Evolutionary conservation across 2,797 vertebrate species (phyloP).

Genomic region (Myotis planiceps): DNA sequence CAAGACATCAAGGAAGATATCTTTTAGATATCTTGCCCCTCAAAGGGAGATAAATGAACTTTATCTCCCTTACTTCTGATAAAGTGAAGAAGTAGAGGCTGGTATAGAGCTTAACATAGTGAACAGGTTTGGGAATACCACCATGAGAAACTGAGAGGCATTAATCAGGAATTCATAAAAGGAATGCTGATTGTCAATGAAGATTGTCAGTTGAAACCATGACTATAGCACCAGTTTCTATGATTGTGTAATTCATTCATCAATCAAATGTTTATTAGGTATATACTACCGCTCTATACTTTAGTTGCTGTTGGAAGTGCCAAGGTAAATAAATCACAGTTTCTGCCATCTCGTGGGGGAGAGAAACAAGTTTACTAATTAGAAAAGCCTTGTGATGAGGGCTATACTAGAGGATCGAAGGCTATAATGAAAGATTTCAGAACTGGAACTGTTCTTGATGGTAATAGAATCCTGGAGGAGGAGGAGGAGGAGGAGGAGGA

Average conservation of each 20-base stretch:
- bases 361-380: neutral
- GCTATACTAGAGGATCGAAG: neutral
- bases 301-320: neutral
- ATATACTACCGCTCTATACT: neutral
- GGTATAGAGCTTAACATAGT: neutral
- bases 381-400: neutral
- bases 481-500: no score
- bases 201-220: neutral
- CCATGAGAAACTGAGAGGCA: neutral
- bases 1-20: neutral
- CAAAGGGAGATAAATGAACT: no score
- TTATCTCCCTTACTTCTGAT: neutral
- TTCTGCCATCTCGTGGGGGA: neutral
- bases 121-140: neutral
- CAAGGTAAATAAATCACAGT: neutral
- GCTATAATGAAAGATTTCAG: neutral
- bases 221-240: neutral
- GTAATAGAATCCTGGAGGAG: neutral
- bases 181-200: neutral
- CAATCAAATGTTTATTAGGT: conserved; percentile 13
- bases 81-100: neutral
- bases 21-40: neutral
- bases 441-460: neutral
- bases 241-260: neutral
- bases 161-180: conserved; percentile 5